Evolutionary conservation across 2,113 vertebrate genomes (phyloP), one percentile per base, ranked within the genome.

Genomic region (Prinia subflava): DNA sequence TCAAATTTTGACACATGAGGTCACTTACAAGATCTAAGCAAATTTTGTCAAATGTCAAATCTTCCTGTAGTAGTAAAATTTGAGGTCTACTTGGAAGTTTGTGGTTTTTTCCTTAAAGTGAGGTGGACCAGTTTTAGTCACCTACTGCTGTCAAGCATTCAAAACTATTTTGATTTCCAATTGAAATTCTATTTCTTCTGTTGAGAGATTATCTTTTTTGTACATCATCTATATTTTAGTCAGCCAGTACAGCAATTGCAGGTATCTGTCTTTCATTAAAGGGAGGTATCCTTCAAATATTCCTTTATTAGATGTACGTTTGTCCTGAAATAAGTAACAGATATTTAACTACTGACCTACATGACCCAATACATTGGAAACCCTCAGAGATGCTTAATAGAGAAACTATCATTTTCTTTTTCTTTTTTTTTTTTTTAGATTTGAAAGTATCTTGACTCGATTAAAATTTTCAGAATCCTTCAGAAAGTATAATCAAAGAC

Each of bases 191-290:
- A 20, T 42, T 70, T 47, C 33, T 82, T 14, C 35, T 91, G 21
- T 83, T 85, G 87, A 69, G 16, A 53, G 90, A 28, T 17, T n/a
- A 63, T 62, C 21, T 73, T 91, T 89, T 21, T 64, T 75, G 19
- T 59, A 44, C 30, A 49, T 44, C 21, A 81, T 81, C 39, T 92
- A 46, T 79, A 87, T 94, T 87, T 95, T 92, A 91, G 71, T 94
- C 57, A 87, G 22, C 15, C 62, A 47, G 56, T 71, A 83, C 28
- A 80, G 70, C 76, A 83, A n/a, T 25, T 80, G 17, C n/a, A 63
- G 23, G n/a, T 70, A 62, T 77, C 63, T 91, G 44, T 30, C 41
- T 88, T 71, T 90, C 69, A 84, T 76, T 91, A 84, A 80, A 82
- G 10, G 25, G 47, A 87, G 19, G 71, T 96, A 84, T 87, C 44